Conservation (phyloP, 2,797 vertebrate genomes). For the Parotocinclus haroldoi region DNA sequence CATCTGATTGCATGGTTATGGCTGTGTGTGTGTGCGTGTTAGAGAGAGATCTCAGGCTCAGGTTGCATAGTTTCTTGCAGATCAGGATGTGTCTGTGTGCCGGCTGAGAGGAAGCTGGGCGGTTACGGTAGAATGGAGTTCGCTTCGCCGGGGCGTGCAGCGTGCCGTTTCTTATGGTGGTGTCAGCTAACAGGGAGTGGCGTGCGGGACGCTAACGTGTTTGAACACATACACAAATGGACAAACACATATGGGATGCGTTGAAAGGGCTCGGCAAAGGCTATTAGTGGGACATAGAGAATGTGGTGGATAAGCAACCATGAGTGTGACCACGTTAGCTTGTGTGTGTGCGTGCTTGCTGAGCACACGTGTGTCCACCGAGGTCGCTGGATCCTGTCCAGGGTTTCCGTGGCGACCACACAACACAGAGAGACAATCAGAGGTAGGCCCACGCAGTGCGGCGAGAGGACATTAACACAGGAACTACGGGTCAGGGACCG, state of each 20-base stretch:
- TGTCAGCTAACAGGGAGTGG: slow-evolving; percentile 46
- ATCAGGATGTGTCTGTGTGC: slow-evolving; percentile 30
- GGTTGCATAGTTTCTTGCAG: slow-evolving; percentile 33
- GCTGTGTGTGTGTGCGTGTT: slow-evolving; percentile 23
- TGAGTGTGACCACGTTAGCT: slow-evolving; percentile 22
- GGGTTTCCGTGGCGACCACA: slow-evolving; percentile 83
- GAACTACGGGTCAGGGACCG: slow-evolving; percentile 71
- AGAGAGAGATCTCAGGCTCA: slow-evolving; percentile 26
- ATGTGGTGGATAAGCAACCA: slow-evolving; percentile 50
- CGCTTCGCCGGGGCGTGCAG: slow-evolving; percentile 25
- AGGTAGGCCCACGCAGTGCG: slow-evolving; percentile 78
- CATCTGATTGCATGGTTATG: slow-evolving; percentile 51
- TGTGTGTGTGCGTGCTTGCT: slow-evolving; percentile 29
- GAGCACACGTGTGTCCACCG: slow-evolving; percentile 71
- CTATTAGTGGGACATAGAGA: slow-evolving; percentile 49
- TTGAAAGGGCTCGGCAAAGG: slow-evolving; percentile 56
- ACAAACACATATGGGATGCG: slow-evolving; percentile 55
- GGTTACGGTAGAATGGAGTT: slow-evolving; percentile 47
- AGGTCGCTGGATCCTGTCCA: slow-evolving; percentile 80
- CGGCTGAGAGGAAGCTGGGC: slow-evolving; percentile 25
- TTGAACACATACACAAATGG: slow-evolving; percentile 24
- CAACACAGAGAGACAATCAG: slow-evolving; percentile 83
- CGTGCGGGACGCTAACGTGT: slow-evolving; percentile 32
- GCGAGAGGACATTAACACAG: slow-evolving; percentile 78
- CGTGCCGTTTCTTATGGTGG: slow-evolving; percentile 35